Evolutionary conservation across 2,113 vertebrate species (phyloP).

Genomic region (Ammospiza nelsoni): DNA sequence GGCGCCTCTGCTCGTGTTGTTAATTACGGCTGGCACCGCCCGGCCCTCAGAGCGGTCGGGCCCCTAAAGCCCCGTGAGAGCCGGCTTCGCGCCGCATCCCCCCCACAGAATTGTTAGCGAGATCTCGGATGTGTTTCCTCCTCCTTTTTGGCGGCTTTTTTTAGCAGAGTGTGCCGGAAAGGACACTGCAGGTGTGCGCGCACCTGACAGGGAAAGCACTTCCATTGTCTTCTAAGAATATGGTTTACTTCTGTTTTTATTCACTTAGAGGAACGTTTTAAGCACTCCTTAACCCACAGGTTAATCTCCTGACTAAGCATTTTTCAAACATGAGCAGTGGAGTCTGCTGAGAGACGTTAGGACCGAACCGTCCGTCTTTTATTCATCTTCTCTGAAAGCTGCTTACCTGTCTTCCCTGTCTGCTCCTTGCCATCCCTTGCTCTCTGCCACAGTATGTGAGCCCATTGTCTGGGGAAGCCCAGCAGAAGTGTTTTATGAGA

Average conservation of each 20-base stretch:
- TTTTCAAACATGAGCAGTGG: neutral
- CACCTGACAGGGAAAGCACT: neutral
- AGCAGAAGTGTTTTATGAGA: neutral
- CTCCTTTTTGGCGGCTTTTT: neutral
- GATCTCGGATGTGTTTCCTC: neutral
- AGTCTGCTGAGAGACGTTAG: neutral
- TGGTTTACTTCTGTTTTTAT: neutral
- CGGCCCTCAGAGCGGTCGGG: neutral
- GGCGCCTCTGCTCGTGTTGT: neutral
- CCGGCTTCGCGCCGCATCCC: neutral
- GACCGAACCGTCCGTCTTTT: fast-evolving
- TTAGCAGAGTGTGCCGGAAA: neutral
- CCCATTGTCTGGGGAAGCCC: neutral
- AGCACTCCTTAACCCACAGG: neutral
- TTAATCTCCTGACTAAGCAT: neutral
- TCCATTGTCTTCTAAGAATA: neutral
- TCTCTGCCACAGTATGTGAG: neutral
- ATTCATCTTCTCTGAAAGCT: neutral
- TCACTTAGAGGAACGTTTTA: neutral
- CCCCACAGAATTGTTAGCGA: neutral
- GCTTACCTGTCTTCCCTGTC: neutral
- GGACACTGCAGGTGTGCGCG: neutral
- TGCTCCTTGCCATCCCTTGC: neutral
- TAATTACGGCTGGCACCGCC: neutral
- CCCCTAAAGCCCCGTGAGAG: neutral